Evolutionary conservation across 2,797 vertebrate species (phyloP).

Genomic region (Lepus townsendii): DNA sequence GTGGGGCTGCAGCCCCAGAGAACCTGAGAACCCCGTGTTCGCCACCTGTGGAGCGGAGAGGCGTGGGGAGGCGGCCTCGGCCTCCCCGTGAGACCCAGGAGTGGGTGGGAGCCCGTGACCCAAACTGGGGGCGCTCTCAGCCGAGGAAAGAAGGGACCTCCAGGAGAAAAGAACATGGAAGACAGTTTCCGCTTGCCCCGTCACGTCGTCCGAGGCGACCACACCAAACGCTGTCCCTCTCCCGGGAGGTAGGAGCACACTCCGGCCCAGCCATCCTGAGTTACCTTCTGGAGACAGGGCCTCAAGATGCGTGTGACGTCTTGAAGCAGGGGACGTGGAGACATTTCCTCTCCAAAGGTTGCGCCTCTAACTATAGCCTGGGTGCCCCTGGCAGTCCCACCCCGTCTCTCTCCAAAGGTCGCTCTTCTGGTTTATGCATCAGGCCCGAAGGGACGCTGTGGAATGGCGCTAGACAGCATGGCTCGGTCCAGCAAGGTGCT

Average conservation of each 20-base stretch:
- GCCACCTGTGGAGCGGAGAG: slow-evolving; percentile 60
- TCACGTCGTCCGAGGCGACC: slow-evolving; percentile 22
- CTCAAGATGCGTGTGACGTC: background rate
- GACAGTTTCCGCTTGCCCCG: background rate
- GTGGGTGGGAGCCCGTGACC: background rate
- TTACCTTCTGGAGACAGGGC: background rate
- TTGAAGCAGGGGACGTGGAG: background rate
- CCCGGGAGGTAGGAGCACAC: background rate
- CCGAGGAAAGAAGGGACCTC: background rate
- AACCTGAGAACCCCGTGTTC: background rate
- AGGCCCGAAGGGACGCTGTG: slow-evolving; percentile 65
- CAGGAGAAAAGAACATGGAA: slow-evolving; percentile 40
- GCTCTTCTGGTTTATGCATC: slow-evolving; percentile 79
- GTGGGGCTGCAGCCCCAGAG: background rate
- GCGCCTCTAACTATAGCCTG: background rate
- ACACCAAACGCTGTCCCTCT: background rate
- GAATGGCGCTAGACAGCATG: slow-evolving; percentile 59
- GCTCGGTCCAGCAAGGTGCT: slow-evolving; percentile 53
- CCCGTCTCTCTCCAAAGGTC: slow-evolving; percentile 34
- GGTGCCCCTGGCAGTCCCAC: background rate
- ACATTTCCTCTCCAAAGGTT: background rate
- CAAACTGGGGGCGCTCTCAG: background rate
- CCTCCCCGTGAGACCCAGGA: background rate
- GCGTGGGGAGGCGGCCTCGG: too few species aligned
- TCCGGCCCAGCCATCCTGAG: slow-evolving; percentile 5